These are phyloP conservation scores for Cranoglanis bouderius DNA, from an alignment of 2,113 vertebrate species.

Conservation along the genomic window DNA sequence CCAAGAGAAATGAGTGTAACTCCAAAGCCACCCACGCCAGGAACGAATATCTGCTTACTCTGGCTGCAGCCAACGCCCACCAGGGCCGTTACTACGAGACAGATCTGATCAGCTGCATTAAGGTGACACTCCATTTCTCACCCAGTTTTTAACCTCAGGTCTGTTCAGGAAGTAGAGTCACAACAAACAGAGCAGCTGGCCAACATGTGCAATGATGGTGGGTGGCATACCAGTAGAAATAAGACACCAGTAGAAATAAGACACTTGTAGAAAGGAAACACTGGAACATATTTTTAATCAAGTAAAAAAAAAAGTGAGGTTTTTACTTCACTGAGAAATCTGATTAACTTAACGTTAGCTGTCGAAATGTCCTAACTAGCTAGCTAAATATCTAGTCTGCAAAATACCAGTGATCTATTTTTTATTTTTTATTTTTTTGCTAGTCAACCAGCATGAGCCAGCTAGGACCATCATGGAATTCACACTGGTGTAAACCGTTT, in stretches of 20 bases:
- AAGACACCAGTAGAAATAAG: background rate
- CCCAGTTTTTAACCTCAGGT: background rate
- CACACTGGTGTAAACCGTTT: background rate
- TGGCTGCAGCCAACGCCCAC: slow-evolving; percentile 85
- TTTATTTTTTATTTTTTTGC: background rate
- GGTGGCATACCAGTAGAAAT: background rate
- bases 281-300: background rate
- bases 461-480: background rate
- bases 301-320: background rate
- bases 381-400: background rate
- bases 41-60: slow-evolving; percentile 84
- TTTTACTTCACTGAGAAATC: background rate
- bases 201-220: background rate
- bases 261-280: no score
- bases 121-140: slow-evolving; percentile 65
- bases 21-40: slow-evolving; percentile 83
- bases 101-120: slow-evolving; percentile 82
- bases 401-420: background rate
- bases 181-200: background rate
- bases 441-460: background rate
- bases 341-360: background rate
- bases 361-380: background rate
- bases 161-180: background rate
- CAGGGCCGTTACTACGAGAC: slow-evolving; percentile 85
- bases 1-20: slow-evolving; percentile 81